Evolutionary conservation across 2,113 vertebrate species (phyloP), one percentile per base, ranked within the genome.

Genomic region (Cavia porcellus): DNA sequence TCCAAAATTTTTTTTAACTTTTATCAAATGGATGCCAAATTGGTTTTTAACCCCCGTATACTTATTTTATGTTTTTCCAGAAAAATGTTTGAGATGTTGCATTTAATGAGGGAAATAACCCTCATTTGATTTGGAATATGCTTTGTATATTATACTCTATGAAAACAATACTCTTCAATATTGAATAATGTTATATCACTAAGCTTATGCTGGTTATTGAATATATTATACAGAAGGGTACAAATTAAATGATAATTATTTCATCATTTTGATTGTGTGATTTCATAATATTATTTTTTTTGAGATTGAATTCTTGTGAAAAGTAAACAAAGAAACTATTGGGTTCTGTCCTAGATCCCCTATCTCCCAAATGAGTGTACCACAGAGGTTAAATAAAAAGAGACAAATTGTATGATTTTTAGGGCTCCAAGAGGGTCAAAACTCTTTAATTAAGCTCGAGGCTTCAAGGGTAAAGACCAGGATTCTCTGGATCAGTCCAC

Each of bases 271-370:
- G 13, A 90, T 55, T 84, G 4, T 0, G 4, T 17, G 10, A 74
- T 74, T 93, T 47, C 42, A 45, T 57, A 70, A 1, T 72, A 35
- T 75, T 80, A 35, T 66, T 96, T 88, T 95, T 90, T 92, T 94
- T 64, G 10, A 83, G 55, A 52, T 57, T 81, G 19, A 86, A 74
- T 70, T 88, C 5, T 90, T 87, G 0, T 77, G 57, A 66, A 86
- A 81, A 84, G 17, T 57, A 80, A 62, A 84, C 17, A 79, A 80
- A 90, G 50, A 52, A 52, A 52, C 50, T 38, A 38, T 38, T 38
- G 38, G 38, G 38, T 38, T 38, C 38, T 38, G 38, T 38, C 38
- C 38, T 38, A 38, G 38, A 38, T 38, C 38, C 38, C 38, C 38
- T 38, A 38, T 38, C 38, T 38, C 38, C 38, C 38, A 38, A 38